Evolutionary conservation across 2,888 invertebrate genomes (phyloP), one percentile per base, ranked within the genome.

Genomic region (Choreutis nemorana): DNA sequence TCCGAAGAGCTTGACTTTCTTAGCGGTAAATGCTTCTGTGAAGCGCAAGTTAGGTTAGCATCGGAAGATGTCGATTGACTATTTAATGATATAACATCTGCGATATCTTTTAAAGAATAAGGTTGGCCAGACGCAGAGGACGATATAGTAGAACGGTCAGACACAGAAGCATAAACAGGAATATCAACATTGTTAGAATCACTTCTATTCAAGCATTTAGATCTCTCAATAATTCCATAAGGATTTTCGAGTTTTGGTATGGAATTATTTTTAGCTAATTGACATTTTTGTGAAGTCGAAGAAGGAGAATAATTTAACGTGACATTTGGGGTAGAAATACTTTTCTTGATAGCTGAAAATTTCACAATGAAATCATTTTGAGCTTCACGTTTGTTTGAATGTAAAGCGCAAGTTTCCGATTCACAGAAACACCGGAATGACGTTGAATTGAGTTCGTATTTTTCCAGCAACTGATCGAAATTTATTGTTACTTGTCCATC

Each of bases 351-450:
- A 10, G 62, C 72, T 4, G 77, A 77, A 50, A 78, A 78, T 40
- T 71, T 77, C 0, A 78, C 70, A 11, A 67, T 46, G 4, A 71
- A 54, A 39, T 67, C 53, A 20, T 40, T 41, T 11, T 55, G 48
- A n/a, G 51, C 46, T 30, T 68, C 56, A 4, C 67, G 62, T 37
- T 55, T 64, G 31, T 49, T 60, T 4, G 58, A 52, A 39, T 80
- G 75, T 29, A 72, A 58, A 10, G 52, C 50, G 41, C 80, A 80
- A 14, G 48, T 44, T 12, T 55, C 62, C 14, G 60, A 57, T 40
- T 70, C 77, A 42, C 80, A 80, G 38, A 72, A 80, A 42, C 79
- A 80, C 40, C 62, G 61, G 40, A 80, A 80, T 6, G 71, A 68
- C 2, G 75, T 59, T 6, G 61, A 44, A 8, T 48, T 39, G 25